Base-by-base conservation (phyloP, 1,140 invertebrate genomes). In the Leptonema lineaticorne region DNA sequence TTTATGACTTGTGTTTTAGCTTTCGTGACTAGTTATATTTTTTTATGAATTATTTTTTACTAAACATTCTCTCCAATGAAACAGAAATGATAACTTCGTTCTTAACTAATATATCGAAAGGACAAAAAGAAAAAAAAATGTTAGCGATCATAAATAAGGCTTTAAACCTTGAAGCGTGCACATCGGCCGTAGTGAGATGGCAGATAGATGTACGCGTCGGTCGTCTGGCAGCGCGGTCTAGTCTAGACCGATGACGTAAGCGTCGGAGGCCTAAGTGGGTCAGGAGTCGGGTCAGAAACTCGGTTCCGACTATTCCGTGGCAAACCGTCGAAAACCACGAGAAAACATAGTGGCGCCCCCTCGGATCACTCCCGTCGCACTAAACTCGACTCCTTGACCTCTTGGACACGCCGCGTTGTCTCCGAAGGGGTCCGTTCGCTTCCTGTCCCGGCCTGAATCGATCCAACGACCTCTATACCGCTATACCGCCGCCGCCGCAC, bases 221-320 rank as follows among this genome's bases (percentile, higher is more conserved):
- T 33, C 24, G 26, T 56, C 18, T 26, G 59, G 22, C 18, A 6
- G 60, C 46, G 7, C 18, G 30, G 30, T 63, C 60, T 64, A 64
- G 62, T 64, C 62, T 64, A 64, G 62, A 64, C 62, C 41, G 62
- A 9, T 64, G 62, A 64, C 62, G 62, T 48, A 64, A 64, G 24
- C 62, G 45, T 11, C 20, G 22, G 26, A 64, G 62, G 62, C 37
- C 62, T 64, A 64, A 41, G 27, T 64, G 62, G 62, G 62, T 64
- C 62, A 64, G 62, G 62, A 64, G 33, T 22, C 33, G 30, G 37
- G 58, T 22, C 58, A 16, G 2, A 28, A 14, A 5, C 9, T 14
- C 22, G 29, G 16, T 16, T 16, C 16, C 6, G 41, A 6, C 41
- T 18, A 8, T 18, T 50, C 22, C 18, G 1, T n/a, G 11, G 2